phyloP scores from a whole-genome alignment of 2,113 vertebrate genomes.

The Ondatra zibethicus region DNA sequence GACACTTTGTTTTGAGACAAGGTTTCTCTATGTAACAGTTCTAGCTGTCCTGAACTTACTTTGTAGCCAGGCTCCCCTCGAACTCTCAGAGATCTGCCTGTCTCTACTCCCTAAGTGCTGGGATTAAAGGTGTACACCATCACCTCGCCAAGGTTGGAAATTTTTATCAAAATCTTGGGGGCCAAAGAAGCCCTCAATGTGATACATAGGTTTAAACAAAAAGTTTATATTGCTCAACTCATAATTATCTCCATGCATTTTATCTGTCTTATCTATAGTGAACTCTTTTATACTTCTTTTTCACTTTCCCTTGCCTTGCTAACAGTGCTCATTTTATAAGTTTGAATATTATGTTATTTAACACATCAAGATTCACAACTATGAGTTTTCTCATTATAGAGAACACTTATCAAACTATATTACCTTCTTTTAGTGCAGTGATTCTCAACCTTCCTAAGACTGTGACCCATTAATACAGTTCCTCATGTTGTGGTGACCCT shows the following conservation, averaged over 20 bases:
- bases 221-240: neutral
- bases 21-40: too few species aligned
- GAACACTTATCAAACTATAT: constrained; percentile 25
- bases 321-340: neutral
- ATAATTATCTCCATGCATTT: neutral
- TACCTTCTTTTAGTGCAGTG: neutral
- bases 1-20: neutral
- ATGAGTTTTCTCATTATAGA: constrained; percentile 7
- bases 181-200: neutral
- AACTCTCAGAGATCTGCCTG: too few species aligned
- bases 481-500: neutral
- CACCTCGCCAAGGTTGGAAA: neutral
- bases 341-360: constrained; percentile 40
- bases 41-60: too few species aligned
- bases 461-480: neutral
- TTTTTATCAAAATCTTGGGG: neutral
- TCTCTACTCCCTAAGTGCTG: too few species aligned
- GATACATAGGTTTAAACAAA: neutral
- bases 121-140: too few species aligned
- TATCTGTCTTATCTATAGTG: neutral
- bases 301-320: neutral
- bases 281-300: neutral
- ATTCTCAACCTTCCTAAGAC: neutral
- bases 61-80: too few species aligned
- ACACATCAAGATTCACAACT: neutral